Conservation (phyloP, 2,888 invertebrate species). For the Cheilosia pagana region DNA sequence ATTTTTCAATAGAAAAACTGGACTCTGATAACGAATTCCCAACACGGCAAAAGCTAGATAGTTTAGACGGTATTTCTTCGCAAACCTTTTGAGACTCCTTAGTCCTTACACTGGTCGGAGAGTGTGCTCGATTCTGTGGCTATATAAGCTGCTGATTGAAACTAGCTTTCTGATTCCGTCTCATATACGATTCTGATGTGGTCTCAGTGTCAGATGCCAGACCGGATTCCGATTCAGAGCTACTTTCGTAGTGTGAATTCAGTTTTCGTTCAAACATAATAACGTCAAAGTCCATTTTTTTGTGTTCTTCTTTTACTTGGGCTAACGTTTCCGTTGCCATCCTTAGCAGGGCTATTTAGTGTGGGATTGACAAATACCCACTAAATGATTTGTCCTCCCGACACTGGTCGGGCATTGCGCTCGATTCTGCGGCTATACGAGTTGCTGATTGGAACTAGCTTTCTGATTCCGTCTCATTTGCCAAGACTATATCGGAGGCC, state of each 20-base stretch:
- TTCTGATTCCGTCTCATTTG: background rate
- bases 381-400: background rate
- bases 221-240: background rate
- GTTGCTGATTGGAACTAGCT: too few relatives aligned
- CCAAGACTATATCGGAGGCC: background rate
- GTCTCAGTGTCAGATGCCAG: too few relatives aligned
- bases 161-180: background rate
- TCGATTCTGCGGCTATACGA: too few relatives aligned
- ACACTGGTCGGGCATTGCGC: background rate
- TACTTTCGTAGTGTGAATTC: background rate
- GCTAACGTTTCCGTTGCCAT: conserved; percentile 15
- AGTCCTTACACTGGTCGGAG: background rate
- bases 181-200: background rate
- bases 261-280: conserved; percentile 29
- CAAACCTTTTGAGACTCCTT: background rate
- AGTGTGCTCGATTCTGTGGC: too few relatives aligned
- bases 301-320: conserved; percentile 14
- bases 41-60: background rate
- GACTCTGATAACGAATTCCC: too few relatives aligned
- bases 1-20: too few relatives aligned
- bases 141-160: too few relatives aligned
- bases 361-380: background rate
- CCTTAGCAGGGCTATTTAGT: background rate
- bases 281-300: background rate
- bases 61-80: background rate